Base-by-base conservation (phyloP, 2,888 invertebrate species). In the Morpho helenor region DNA sequence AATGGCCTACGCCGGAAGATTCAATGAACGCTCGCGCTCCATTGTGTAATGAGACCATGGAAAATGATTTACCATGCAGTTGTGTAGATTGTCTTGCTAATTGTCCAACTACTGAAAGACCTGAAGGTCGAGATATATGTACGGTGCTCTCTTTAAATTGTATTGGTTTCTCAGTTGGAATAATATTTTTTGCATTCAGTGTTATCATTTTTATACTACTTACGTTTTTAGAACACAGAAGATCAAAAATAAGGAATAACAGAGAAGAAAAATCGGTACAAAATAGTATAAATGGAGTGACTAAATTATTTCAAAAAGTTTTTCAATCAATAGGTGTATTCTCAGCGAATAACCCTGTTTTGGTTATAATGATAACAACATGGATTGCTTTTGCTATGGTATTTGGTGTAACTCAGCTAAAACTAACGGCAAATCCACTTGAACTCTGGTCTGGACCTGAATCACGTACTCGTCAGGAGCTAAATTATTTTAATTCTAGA, bases 361-460 rank as follows among this genome's bases (percentile, higher is more conserved):
- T 94, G 8, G 91, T 95, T 2, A 79, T 97, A 10, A 91, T 94
- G 71, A 59, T 94, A 7, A 92, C 93, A 31, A 91, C 93, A 0
- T 93, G 95, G 87, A 58, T 94, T 46, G 69, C 70, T 4, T 82
- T 93, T 7, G 88, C 86, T 0, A 83, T 96, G 60, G 87, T 93
- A 4, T 93, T 92, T 65, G 98, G 98, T n/a, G 87, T 94, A 8
- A 59, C 87, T 0, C 87, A 87, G 57, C 80, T 98, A 64, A 81
- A 93, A 61, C 91, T 99, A 1, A 97, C 96, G 0, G 94, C 97
- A 0, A 94, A 98, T 78, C 98, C 99, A 0, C 94, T 98, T 2
- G 96, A 99, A 77, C 92, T 99, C 48, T 99, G 99, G 99, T 97
- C 98, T 0, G 92, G 97, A 0, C 95, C 96, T 1, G 82, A 91